phyloP scores from a whole-genome alignment of 2,888 invertebrate genomes.

The Arrhopalites spinosus region DNA sequence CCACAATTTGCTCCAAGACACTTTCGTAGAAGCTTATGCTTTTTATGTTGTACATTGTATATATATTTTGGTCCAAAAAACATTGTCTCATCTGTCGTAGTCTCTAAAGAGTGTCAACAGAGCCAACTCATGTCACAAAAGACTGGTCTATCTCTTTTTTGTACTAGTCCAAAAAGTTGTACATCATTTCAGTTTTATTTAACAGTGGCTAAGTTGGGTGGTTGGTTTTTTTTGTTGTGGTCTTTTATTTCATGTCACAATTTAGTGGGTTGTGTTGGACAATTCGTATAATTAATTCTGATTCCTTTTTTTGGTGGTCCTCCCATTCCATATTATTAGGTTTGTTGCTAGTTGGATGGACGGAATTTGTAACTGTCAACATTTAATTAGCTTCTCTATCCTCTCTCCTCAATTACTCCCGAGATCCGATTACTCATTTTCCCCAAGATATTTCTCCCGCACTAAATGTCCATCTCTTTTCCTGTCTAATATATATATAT shows the following conservation, averaged over 20 bases:
- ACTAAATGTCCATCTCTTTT: neutral
- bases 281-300: slow-evolving; percentile 10
- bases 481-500: neutral
- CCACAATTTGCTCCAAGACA: too few species aligned
- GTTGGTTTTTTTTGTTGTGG: neutral
- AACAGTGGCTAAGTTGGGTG: neutral
- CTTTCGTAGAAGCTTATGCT: too few species aligned
- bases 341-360: slow-evolving; percentile 5
- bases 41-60: too few species aligned
- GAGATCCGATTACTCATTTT: slow-evolving; percentile 5
- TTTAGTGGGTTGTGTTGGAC: neutral
- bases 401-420: slow-evolving; percentile 2
- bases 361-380: slow-evolving; percentile 28
- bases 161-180: neutral
- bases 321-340: neutral
- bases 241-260: neutral
- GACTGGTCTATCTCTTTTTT: too few species aligned
- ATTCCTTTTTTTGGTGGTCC: neutral
- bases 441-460: neutral
- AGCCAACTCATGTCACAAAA: too few species aligned
- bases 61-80: too few species aligned
- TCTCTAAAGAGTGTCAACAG: too few species aligned
- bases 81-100: too few species aligned
- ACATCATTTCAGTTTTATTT: neutral
- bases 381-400: neutral